Base-by-base conservation (phyloP, 2,797 vertebrate species). In the Acomys russatus region DNA sequence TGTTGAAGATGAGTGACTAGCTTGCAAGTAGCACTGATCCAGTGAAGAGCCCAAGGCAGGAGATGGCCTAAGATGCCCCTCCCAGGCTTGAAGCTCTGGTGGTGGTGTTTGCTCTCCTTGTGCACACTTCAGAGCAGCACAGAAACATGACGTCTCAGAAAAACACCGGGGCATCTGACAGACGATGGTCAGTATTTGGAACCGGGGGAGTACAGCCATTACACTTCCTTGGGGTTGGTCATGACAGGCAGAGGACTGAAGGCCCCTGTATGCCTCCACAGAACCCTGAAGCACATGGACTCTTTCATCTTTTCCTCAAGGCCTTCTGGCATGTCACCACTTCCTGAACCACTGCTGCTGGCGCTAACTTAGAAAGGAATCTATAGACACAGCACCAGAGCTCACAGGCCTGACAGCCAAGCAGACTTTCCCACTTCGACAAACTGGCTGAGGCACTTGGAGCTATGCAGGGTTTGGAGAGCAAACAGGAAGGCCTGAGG, bases 371-470 rank as follows among this genome's bases (percentile, higher is more conserved):
- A 33, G 66, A 71, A 61, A 74, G 28, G 2, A 18, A 23, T 77
- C 11, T 18, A 0, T 0, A 54, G 51, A 63, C 83, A 7, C 38
- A 33, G 61, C 0, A 8, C 77, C 3, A 3, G 30, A 2, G 33
- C 74, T 18, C 68, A 22, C 1, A 1, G 8, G 63, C 33, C 23
- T 1, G 64, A 25, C 4, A 0, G 10, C 0, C 63, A 2, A 1
- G 2, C 0, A 11, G 83, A 28, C 30, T n/a, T 73, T 90, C 83
- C 38, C 76, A 54, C 11, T 61, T 71, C 51, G 54, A 22, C 15
- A 15, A 17, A 51, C 51, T 44, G 2, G 7, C 70, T 4, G 22
- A 38, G 63, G 54, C 20, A 14, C 63, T 14, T 1, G 12, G 63
- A 77, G 78, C 71, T 49, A 5, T 0, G 17, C 49, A 18, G 68